Percentiles rank a stretch among this genome's conserved stretches.
These are phyloP conservation scores for Atta texana DNA, from an alignment of 1,140 invertebrate species.

Conservation along the genomic window DNA sequence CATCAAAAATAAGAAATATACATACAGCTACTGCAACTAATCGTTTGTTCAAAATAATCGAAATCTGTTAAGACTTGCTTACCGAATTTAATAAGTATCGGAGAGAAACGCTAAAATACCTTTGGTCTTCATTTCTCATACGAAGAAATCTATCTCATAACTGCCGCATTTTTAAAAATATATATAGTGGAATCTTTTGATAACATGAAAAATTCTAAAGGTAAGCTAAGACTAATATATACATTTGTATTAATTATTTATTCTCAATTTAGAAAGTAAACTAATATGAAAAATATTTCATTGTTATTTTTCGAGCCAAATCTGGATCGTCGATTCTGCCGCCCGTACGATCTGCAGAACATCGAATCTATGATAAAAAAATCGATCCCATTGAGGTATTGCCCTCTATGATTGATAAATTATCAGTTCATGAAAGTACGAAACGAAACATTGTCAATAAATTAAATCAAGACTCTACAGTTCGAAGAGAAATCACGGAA, in stretches of 20 bases:
- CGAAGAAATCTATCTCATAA: not conserved
- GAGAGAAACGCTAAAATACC: not conserved
- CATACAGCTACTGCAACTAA: not conserved
- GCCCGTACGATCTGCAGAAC: not conserved
- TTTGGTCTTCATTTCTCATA: not conserved
- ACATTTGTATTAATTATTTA: not conserved
- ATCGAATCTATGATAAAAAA: not conserved
- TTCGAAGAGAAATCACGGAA: not conserved
- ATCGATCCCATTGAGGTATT: not conserved
- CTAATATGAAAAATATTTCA: not conserved
- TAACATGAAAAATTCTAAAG: constrained; percentile 21
- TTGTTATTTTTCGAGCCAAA: not conserved
- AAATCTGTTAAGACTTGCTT: not conserved
- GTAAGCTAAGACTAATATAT: constrained; percentile 1
- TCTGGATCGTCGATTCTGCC: not conserved
- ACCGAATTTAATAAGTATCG: not conserved
- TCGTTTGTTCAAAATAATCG: not conserved
- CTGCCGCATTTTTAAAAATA: not conserved
- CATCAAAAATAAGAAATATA: not conserved
- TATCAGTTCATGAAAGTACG: not conserved
- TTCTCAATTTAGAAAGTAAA: not conserved
- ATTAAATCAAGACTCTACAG: constrained; percentile 21
- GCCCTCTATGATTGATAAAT: not conserved
- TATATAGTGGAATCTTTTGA: not conserved
- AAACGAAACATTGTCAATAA: not conserved